phyloP scores from a whole-genome alignment of 2,888 invertebrate genomes.

The Agrochola lota region DNA sequence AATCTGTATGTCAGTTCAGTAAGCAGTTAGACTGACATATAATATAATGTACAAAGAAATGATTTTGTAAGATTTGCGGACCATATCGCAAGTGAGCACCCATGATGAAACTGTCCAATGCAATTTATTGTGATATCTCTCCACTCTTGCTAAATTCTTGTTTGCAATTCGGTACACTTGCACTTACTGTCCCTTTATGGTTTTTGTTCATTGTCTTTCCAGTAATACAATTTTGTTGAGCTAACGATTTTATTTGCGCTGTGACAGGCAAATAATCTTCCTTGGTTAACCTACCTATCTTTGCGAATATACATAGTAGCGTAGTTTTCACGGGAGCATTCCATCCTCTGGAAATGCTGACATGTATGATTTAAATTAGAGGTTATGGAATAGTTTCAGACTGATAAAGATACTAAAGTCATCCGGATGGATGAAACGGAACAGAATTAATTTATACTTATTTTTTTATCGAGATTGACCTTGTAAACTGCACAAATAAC shows the following conservation, averaged over 20 bases:
- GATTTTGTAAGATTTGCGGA: constrained; percentile 56
- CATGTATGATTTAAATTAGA: not conserved
- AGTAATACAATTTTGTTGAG: constrained; percentile 32
- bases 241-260: constrained; percentile 27
- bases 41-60: constrained; percentile 49
- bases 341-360: not conserved
- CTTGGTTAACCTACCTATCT: not conserved
- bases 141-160: constrained; percentile 57
- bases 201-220: constrained; percentile 44
- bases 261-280: constrained; percentile 28
- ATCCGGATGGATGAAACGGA: not conserved
- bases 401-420: too few species aligned
- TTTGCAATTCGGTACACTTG: constrained; percentile 62
- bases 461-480: not conserved
- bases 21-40: constrained; percentile 18
- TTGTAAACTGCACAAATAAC: too few species aligned
- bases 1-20: constrained; percentile 22
- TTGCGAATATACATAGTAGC: not conserved
- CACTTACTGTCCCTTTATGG: constrained; percentile 27
- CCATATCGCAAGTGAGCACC: constrained; percentile 46
- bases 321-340: too few species aligned
- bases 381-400: not conserved
- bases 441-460: not conserved
- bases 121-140: constrained; percentile 61
- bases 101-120: constrained; percentile 61